Evolutionary conservation across 2,797 vertebrate genomes (phyloP), one percentile per base, ranked within the genome.

Genomic region (Smutsia temminckii): DNA sequence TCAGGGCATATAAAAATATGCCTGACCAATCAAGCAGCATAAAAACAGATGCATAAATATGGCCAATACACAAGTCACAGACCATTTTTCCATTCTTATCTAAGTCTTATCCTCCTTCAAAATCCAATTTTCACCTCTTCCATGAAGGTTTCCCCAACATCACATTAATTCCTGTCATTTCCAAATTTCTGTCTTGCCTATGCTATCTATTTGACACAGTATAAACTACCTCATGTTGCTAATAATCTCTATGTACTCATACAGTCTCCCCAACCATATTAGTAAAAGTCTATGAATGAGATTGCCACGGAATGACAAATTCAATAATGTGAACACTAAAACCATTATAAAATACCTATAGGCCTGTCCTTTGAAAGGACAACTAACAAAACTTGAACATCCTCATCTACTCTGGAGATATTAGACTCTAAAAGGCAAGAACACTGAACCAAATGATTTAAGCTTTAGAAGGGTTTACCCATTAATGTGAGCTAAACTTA

Each of bases 301-400:
- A 75, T 9, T 61, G 8, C 90, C 7, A 83, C 1, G 85, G 61
- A 95, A 92, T 63, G 42, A 89, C 89, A 88, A 94, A 93, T 51
- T 95, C 23, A 89, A 80, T 87, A 18, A 59, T 74, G 20, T 78
- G 11, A 95, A 59, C 25, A 74, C 42, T 96, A 69, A 94, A 21
- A 75, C 13, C 66, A 6, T 95, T 40, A 37, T 59, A 86, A 84
- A 93, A 75, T 91, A 93, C 1, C 6, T 46, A 61, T 37, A 83
- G 29, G 9, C 9, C 27, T 79, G 20, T 78, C 18, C 27, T 93
- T 84, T 85, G 23, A 72, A 59, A 93, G 29, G 18, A 71, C 6
- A 74, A 88, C 34, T 59, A 21, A 84, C 18, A 96, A 85, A 79
- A 81, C 6, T 10, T 91, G 10, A 75, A 21, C 29, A 94, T 34